These are phyloP conservation scores for Microchrysa polita DNA, from an alignment of 2,888 invertebrate genomes.

Conservation along the genomic window DNA sequence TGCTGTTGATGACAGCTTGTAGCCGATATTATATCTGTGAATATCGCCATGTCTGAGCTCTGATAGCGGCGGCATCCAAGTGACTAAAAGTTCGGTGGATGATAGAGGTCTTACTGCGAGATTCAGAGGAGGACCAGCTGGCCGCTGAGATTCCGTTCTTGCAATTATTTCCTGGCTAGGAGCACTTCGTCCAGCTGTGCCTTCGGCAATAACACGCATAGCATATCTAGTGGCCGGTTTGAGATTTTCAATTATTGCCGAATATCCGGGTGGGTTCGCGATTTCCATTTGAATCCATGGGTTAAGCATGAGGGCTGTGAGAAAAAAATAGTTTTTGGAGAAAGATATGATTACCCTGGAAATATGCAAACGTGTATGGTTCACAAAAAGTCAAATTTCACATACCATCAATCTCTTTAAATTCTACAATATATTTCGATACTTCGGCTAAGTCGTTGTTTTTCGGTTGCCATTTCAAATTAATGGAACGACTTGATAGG, in stretches of 20 bases:
- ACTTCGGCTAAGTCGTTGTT: constrained; percentile 76
- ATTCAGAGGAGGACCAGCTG: constrained; percentile 75
- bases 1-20: constrained; percentile 63
- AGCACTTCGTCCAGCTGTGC: constrained; percentile 75
- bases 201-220: constrained; percentile 78
- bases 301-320: constrained; percentile 59
- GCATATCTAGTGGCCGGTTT: constrained; percentile 77
- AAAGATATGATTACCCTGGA: not conserved
- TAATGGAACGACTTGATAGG: constrained; percentile 76
- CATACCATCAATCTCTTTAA: constrained; percentile 72
- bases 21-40: constrained; percentile 78
- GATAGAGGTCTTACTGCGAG: constrained; percentile 75
- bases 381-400: constrained; percentile 42
- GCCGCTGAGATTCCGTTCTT: constrained; percentile 75
- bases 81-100: constrained; percentile 77
- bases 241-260: constrained; percentile 73
- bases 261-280: constrained; percentile 72
- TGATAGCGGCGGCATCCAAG: constrained; percentile 76
- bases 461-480: constrained; percentile 80
- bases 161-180: constrained; percentile 73
- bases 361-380: not conserved
- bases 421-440: constrained; percentile 75
- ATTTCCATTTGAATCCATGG: constrained; percentile 75
- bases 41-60: constrained; percentile 79
- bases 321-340: constrained; percentile 5